Percentiles rank a stretch among this genome's conserved stretches.
Conservation (phyloP, 2,888 invertebrate genomes). For the Drosophila acutilabella region DNA sequence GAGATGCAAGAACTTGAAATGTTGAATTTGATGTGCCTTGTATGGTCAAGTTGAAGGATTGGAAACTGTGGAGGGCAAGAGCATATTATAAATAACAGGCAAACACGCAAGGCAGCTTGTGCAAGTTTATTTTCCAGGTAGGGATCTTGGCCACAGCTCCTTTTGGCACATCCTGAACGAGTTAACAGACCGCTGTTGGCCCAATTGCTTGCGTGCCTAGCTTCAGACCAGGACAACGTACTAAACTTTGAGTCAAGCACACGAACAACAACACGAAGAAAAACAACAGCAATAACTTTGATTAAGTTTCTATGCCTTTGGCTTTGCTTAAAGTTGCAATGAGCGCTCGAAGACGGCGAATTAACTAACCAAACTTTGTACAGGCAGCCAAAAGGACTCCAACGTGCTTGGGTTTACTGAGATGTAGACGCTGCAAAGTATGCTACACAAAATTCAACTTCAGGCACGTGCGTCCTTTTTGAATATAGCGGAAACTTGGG, state of each 20-base stretch:
- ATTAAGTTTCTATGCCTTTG: slow-evolving; percentile 70
- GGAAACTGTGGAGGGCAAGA: slow-evolving; percentile 10
- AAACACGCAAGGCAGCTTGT: slow-evolving; percentile 74
- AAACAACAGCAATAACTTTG: slow-evolving; percentile 62
- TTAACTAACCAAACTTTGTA: slow-evolving; percentile 65
- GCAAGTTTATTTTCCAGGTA: slow-evolving; percentile 68
- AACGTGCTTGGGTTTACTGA: slow-evolving; percentile 66
- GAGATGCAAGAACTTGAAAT: slow-evolving; percentile 44
- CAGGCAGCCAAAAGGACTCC: slow-evolving; percentile 41
- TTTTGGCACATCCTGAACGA: slow-evolving; percentile 51
- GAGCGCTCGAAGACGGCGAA: slow-evolving; percentile 57
- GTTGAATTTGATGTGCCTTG: slow-evolving; percentile 42
- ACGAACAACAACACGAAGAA: slow-evolving; percentile 26
- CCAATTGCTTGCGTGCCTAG: slow-evolving; percentile 61
- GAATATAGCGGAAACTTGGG: slow-evolving; percentile 29
- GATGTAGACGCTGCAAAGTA: slow-evolving; percentile 56
- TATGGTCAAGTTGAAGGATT: slow-evolving; percentile 66
- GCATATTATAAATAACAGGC: slow-evolving; percentile 73
- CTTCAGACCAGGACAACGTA: slow-evolving; percentile 11
- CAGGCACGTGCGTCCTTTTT: slow-evolving; percentile 56
- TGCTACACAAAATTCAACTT: slow-evolving; percentile 51
- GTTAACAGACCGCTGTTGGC: slow-evolving; percentile 56
- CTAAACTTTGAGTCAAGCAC: slow-evolving; percentile 42
- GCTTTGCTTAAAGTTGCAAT: slow-evolving; percentile 67
- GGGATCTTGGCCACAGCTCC: slow-evolving; percentile 37